These are phyloP conservation scores for Alentia gelatinosa DNA, from an alignment of 2,888 invertebrate species.

Conservation along the genomic window DNA sequence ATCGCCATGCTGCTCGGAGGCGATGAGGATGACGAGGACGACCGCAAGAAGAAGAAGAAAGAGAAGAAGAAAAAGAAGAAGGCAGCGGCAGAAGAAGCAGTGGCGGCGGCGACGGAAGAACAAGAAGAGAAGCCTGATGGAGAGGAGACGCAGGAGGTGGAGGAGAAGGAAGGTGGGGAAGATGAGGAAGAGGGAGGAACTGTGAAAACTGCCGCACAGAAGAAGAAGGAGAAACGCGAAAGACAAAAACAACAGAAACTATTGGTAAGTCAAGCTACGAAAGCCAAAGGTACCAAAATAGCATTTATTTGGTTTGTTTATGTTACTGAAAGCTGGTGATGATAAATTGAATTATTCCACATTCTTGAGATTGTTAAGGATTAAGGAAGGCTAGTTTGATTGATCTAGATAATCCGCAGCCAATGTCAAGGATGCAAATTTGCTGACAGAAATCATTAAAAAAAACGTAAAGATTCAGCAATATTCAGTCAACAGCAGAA, in stretches of 20 bases:
- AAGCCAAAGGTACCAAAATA: too few relatives aligned
- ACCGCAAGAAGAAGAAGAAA: constrained; percentile 69
- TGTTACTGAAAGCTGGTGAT: too few relatives aligned
- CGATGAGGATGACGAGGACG: constrained; percentile 65
- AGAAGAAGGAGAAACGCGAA: constrained; percentile 92
- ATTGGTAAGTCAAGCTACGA: constrained; percentile 63
- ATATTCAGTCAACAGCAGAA: too few relatives aligned
- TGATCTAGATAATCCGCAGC: too few relatives aligned
- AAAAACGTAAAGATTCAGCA: too few relatives aligned
- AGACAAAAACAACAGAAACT: constrained; percentile 91
- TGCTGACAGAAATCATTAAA: too few relatives aligned
- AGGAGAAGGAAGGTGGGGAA: constrained; percentile 5
- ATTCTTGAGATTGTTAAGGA: too few relatives aligned
- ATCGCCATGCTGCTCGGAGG: constrained; percentile 55
- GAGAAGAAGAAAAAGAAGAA: constrained; percentile 73
- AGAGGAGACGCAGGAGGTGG: constrained; percentile 84
- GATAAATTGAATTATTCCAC: too few relatives aligned
- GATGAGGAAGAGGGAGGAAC: constrained; percentile 59
- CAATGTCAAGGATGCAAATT: too few relatives aligned
- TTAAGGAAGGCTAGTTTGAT: too few relatives aligned
- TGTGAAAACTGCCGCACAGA: constrained; percentile 67
- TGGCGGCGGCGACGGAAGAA: constrained; percentile 89
- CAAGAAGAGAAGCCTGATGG: constrained; percentile 83
- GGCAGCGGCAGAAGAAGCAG: constrained; percentile 84
- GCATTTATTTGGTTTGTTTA: too few relatives aligned